These are phyloP conservation scores for Arrhopalites spinosus DNA, from an alignment of 2,888 invertebrate species.

Conservation along the genomic window DNA sequence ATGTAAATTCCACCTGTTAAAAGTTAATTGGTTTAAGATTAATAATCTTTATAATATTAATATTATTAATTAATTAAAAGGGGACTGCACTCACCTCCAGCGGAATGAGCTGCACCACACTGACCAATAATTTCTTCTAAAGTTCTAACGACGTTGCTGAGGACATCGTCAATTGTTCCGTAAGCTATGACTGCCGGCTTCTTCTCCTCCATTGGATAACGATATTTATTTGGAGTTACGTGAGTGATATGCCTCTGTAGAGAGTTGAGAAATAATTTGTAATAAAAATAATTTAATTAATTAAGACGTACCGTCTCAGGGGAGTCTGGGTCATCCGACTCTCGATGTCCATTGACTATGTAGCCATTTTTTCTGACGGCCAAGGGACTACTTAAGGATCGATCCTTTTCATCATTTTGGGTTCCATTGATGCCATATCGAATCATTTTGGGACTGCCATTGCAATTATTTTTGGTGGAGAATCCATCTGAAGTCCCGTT, in stretches of 20 bases:
- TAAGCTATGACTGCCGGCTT: conserved; percentile 64
- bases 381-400: conserved; percentile 18
- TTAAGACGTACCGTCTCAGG: conserved; percentile 27
- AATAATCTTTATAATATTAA: too few relatives aligned
- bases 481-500: conserved; percentile 26
- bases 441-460: conserved; percentile 35
- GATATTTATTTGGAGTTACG: conserved; percentile 25
- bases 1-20: conserved; percentile 70
- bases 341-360: conserved; percentile 31
- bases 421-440: conserved; percentile 31
- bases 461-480: conserved; percentile 14
- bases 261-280: not conserved
- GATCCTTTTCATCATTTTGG: conserved; percentile 21
- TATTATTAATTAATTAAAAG: too few relatives aligned
- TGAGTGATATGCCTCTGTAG: conserved; percentile 36
- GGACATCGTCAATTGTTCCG: conserved; percentile 68
- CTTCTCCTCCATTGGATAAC: conserved; percentile 22
- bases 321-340: conserved; percentile 27
- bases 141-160: conserved; percentile 70
- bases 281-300: not conserved
- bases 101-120: conserved; percentile 74
- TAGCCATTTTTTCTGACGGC: conserved; percentile 32
- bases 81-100: conserved; percentile 66
- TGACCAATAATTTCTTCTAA: conserved; percentile 73
- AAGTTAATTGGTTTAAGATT: too few relatives aligned